phyloP scores from a whole-genome alignment of 2,113 vertebrate genomes.

The Microtus montanus region DNA sequence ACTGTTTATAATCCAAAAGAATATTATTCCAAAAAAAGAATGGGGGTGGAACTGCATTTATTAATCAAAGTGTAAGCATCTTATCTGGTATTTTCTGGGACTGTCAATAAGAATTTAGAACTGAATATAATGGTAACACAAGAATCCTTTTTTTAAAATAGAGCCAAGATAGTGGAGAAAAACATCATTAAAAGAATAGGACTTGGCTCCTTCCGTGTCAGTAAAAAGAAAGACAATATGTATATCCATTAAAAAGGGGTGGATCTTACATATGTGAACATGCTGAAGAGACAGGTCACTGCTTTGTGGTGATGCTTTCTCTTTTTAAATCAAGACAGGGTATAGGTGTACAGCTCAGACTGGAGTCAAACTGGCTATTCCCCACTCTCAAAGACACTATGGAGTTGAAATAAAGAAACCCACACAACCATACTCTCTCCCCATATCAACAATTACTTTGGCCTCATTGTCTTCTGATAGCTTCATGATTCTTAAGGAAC shows the following conservation, averaged over 20 bases:
- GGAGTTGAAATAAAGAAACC: constrained; percentile 46
- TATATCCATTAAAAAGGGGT: constrained; percentile 6
- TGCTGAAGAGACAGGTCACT: not conserved
- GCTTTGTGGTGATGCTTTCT: constrained; percentile 2
- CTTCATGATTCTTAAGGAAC: constrained; percentile 63
- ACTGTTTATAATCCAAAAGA: constrained; percentile 72
- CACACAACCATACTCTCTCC: constrained; percentile 20
- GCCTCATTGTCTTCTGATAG: constrained; percentile 49
- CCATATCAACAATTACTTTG: constrained; percentile 60
- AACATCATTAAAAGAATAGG: not conserved
- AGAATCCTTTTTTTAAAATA: not conserved
- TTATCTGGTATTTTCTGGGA: constrained; percentile 23
- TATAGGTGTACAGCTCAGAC: not conserved
- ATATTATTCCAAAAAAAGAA: constrained; percentile 5
- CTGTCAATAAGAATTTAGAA: not conserved
- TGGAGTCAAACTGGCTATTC: not conserved
- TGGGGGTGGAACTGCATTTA: not conserved
- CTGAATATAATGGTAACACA: constrained; percentile 39
- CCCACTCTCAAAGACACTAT: not conserved
- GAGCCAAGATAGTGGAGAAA: not conserved
- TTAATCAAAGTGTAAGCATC: constrained; percentile 33
- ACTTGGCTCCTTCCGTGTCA: not conserved
- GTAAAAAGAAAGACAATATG: not conserved
- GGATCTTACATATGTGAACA: constrained; percentile 8
- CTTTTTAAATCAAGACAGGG: not conserved